A percentile compares a stretch with the other conserved stretches of the same genome.
Conservation (phyloP, 2,888 invertebrate genomes). For the Heliconius sara region DNA sequence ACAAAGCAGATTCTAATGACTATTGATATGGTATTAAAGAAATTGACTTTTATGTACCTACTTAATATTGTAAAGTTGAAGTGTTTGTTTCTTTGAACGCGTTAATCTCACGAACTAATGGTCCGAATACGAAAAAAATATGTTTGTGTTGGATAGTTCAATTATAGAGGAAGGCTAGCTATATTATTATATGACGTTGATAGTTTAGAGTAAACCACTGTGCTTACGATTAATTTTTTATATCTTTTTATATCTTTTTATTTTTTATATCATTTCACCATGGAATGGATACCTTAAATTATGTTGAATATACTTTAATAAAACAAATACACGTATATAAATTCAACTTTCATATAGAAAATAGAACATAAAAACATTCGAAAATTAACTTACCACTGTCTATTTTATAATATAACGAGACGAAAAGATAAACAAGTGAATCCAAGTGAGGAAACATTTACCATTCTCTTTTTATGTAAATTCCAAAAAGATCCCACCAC, state of each 20-base stretch:
- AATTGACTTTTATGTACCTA: background rate
- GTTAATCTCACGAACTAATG: background rate
- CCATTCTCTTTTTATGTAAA: background rate
- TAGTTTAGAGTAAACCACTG: no score
- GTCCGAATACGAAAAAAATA: background rate
- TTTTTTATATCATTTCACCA: no score
- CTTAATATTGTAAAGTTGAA: background rate
- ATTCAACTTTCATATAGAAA: no score
- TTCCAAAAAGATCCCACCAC: background rate
- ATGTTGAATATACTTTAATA: no score
- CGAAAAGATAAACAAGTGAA: background rate
- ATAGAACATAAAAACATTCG: no score
- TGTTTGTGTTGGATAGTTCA: background rate
- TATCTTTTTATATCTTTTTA: no score
- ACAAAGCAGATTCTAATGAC: slow-evolving; percentile 26
- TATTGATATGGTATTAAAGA: slow-evolving; percentile 25
- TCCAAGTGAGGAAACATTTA: background rate
- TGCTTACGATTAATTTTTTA: no score
- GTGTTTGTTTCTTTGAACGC: background rate
- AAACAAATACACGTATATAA: no score
- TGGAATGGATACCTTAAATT: no score
- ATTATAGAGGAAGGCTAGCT: background rate
- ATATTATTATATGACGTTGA: no score
- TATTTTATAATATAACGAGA: background rate
- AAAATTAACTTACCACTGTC: no score